Evolutionary conservation across 64 coral and sea anemone genomes (phyloP), one percentile per base, ranked within the genome.

Genomic region (Platygyra sinensis): DNA sequence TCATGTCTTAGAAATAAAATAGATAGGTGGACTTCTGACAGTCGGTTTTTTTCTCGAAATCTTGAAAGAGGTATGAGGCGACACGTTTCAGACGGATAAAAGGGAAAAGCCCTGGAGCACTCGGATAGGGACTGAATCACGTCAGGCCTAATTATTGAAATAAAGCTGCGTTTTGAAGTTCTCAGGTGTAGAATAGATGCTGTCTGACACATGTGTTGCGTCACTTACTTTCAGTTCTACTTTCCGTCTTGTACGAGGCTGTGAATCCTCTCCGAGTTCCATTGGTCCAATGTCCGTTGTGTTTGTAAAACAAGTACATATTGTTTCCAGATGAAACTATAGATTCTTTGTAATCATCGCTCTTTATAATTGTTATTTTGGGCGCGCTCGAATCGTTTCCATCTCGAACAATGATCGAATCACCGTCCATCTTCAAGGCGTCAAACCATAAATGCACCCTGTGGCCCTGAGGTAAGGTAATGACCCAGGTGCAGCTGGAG

Each of bases 361-460:
- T 20, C 54, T 86, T 96, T 0, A 96, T 87, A 22, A 88, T 88
- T 12, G 82, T 80, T 10, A 96, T 78, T 78, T 89, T 52, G 7
- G 77, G 72, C 11, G 95, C 95, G 72, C 52, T 96, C 0, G 88
- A 83, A 18, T 94, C 91, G 17, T 90, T 93, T 22, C 95, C 95
- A 73, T 96, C 95, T 9, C 88, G 62, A 24, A 96, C 78, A 52
- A 86, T 86, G 20, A 96, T 91, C 28, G 67, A 90, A 69, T 96
- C 95, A 16, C 92, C 95, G 25, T 96, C 86, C 82, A 96, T 54
- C 61, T 94, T 78, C 18, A 96, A 51, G 8, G 87, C 88, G 67
- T 96, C 91, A 82, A 96, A 96, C 95, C 82, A 96, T 20, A 96
- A 64, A 67, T 87, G 93, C 17, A 96, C 89, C 80, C 78, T 82